A percentile compares a stretch with the other conserved stretches of the same genome.
Conservation (phyloP, 2,888 invertebrate genomes). For the Julus scandinavius region DNA sequence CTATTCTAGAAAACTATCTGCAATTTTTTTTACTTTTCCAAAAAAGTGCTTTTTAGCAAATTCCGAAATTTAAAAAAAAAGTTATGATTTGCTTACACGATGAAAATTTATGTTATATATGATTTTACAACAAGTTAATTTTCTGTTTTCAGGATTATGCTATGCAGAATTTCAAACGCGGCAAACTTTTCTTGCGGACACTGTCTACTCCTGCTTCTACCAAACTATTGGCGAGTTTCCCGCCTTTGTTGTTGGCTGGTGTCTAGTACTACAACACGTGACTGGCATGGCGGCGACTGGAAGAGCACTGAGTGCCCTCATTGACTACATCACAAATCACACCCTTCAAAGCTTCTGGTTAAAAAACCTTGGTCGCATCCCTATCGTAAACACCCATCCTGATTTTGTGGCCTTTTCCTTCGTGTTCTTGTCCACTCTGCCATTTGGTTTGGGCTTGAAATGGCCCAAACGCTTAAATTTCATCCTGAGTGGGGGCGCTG, state of each 20-base stretch:
- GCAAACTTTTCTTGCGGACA: constrained; percentile 53
- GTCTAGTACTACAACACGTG: constrained; percentile 56
- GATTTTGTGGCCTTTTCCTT: constrained; percentile 54
- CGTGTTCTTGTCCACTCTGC: constrained; percentile 49
- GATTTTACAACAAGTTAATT: background rate
- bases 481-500: constrained; percentile 25
- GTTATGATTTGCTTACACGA: too few species aligned
- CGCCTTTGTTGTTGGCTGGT: constrained; percentile 59
- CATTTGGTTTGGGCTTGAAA: constrained; percentile 51
- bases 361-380: background rate
- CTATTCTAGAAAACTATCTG: too few species aligned
- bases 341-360: constrained; percentile 50
- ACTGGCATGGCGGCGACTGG: constrained; percentile 57
- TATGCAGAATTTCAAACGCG: constrained; percentile 58
- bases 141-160: constrained; percentile 57
- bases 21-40: too few species aligned
- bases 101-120: background rate
- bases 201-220: constrained; percentile 59
- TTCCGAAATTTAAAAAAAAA: too few species aligned
- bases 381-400: constrained; percentile 26
- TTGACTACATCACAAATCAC: constrained; percentile 55
- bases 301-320: constrained; percentile 54
- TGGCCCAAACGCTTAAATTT: constrained; percentile 51
- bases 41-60: too few species aligned
- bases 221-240: constrained; percentile 58